Base-by-base conservation (phyloP, 2,888 invertebrate genomes). In the Invenusta paracnida region DNA sequence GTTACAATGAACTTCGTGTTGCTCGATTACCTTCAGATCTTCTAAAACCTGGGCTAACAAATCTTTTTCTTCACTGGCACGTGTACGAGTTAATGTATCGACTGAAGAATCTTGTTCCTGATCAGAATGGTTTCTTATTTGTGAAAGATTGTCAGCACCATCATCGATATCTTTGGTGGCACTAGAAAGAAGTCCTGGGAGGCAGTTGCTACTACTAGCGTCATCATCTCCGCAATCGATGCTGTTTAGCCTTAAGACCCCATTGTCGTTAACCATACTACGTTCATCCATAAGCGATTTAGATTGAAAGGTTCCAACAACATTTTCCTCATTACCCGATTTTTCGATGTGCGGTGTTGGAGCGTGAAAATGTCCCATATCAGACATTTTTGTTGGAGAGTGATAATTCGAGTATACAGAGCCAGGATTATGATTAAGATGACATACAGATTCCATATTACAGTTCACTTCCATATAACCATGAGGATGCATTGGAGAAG, bases 1-100 rank as follows among this genome's bases (percentile, higher is more conserved):
- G 28, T 84, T 66, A 11, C 84, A 27, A 25, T 84, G 84, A 84
- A 67, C 84, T 28, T 84, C 84, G 30, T 84, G 67, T n/a, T 84
- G 27, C 67, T 84, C 67, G 30, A 84, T 84, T 0, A 84, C 84
- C 67, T 84, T 84, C 5, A 84, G 73, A 67, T 84, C 84, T 84
- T 84, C 84, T 2, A 84, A 30, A 1, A 84, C 84, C 29, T 84
- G 84, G 48, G 67, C 84, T 48, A 84, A 67, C 48, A 84, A 25
- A 84, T 84, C 84, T 29, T 84, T 84, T 23, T 73, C 73, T 73
- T 73, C 73, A 25, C 2, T 25, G 17, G 2, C 73, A 23, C 73
- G 73, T 73, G 25, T 5, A 2, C 73, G 73, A 5, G 17, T 17
- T 17, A 48, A 48, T 13, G 23, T 73, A 73, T 13, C 23, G 23